Evolutionary conservation across 2,888 invertebrate genomes (phyloP).

Genomic region (Acronicta leporina): DNA sequence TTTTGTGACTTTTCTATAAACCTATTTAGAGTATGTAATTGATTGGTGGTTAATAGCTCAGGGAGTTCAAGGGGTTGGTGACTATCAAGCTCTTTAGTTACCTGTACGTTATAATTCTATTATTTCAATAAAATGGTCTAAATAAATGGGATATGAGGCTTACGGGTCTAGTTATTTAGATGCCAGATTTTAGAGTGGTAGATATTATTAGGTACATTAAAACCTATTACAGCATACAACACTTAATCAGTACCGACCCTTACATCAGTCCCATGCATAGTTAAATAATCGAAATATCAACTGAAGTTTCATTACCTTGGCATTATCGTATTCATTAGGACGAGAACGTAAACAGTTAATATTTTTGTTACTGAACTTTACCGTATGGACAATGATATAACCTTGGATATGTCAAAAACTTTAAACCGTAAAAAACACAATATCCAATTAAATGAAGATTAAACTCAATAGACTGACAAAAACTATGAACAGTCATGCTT

Average conservation of each 20-base stretch:
- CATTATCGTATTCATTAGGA: slow-evolving; percentile 57
- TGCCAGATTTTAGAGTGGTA: too few relatives aligned
- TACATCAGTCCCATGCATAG: slow-evolving; percentile 36
- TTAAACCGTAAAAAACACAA: slow-evolving; percentile 55
- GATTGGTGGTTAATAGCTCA: too few relatives aligned
- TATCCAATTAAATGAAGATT: slow-evolving; percentile 64
- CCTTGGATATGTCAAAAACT: slow-evolving; percentile 59
- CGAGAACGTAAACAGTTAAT: slow-evolving; percentile 47
- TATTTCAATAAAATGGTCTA: too few relatives aligned
- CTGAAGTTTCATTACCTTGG: slow-evolving; percentile 55
- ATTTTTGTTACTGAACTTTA: slow-evolving; percentile 53
- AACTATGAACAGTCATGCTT: slow-evolving; percentile 40
- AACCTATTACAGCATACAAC: neutral
- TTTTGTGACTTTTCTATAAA: too few relatives aligned
- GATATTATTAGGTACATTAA: too few relatives aligned
- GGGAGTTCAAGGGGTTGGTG: too few relatives aligned
- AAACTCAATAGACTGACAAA: slow-evolving; percentile 43
- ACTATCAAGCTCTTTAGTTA: too few relatives aligned
- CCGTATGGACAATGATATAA: slow-evolving; percentile 38
- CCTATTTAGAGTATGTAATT: too few relatives aligned
- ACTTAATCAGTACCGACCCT: slow-evolving; percentile 15
- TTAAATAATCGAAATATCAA: slow-evolving; percentile 60
- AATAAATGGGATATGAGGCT: too few relatives aligned
- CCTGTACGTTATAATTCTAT: too few relatives aligned
- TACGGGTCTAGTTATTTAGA: too few relatives aligned